phyloP scores from a whole-genome alignment of 2,888 invertebrate genomes.

The Pegoplata infirma region DNA sequence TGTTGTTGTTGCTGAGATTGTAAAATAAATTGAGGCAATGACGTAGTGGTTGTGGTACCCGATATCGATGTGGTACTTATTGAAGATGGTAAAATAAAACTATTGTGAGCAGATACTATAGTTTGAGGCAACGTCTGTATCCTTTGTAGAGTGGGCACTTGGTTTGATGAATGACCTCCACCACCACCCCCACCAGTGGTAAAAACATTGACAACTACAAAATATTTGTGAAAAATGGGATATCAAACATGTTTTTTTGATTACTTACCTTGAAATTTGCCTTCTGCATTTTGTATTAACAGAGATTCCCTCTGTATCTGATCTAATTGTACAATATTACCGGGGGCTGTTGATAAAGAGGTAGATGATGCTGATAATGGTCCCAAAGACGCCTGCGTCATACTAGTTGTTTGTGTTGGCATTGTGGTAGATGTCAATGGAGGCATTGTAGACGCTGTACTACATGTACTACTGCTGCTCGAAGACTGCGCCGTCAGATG shows the following conservation, averaged over 20 bases:
- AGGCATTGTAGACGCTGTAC: conserved; percentile 36
- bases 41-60: conserved; percentile 50
- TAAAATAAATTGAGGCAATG: conserved; percentile 53
- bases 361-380: conserved; percentile 39
- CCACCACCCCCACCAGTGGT: conserved; percentile 68
- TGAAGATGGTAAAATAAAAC: conserved; percentile 57
- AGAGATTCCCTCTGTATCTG: conserved; percentile 72
- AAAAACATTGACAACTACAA: conserved; percentile 73
- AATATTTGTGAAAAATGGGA: no score
- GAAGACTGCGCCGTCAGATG: conserved; percentile 31
- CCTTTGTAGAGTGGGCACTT: conserved; percentile 63
- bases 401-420: conserved; percentile 45
- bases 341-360: conserved; percentile 50
- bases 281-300: conserved; percentile 73
- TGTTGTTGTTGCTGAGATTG: conserved; percentile 65
- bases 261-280: conserved; percentile 74
- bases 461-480: conserved; percentile 12
- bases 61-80: conserved; percentile 43
- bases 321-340: conserved; percentile 69
- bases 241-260: not conserved
- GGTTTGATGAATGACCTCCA: conserved; percentile 62
- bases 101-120: conserved; percentile 59
- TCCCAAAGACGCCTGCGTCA: conserved; percentile 53
- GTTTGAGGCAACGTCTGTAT: conserved; percentile 67
- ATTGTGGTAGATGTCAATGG: conserved; percentile 45